Evolutionary conservation across 2,113 vertebrate species (phyloP).

Genomic region (Drymodes brunneopygia): DNA sequence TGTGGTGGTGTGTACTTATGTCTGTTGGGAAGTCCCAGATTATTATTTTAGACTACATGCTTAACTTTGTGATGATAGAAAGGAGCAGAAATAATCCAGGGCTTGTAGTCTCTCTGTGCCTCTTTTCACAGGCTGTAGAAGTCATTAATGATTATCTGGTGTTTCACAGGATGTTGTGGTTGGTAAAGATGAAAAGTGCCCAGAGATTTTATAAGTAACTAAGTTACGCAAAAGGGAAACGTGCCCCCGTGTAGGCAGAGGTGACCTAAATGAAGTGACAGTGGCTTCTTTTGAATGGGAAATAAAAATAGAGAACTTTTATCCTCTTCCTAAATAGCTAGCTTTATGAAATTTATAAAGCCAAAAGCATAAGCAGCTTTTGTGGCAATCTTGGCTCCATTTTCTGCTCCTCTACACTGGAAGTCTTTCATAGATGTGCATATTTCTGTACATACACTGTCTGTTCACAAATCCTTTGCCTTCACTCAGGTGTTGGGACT

Average conservation of each 20-base stretch:
- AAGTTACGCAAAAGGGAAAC: not conserved
- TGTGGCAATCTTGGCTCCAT: not conserved
- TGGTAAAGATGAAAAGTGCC: not conserved
- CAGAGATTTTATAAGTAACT: not conserved
- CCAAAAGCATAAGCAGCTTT: not conserved
- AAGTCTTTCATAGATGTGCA: not conserved
- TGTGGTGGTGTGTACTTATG: not conserved
- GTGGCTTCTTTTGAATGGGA: not conserved
- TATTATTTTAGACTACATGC: not conserved
- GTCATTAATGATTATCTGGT: not conserved
- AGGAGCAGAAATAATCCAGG: not conserved
- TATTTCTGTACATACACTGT: not conserved
- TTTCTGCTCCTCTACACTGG: not conserved
- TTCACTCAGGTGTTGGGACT: not conserved
- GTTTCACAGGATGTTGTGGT: slow-evolving; percentile 15
- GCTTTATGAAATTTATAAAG: not conserved
- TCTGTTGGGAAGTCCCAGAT: not conserved
- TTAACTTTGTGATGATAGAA: not conserved
- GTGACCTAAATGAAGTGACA: not conserved
- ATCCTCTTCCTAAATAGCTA: not conserved
- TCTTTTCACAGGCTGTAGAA: not conserved
- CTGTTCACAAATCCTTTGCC: not conserved
- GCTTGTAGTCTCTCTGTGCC: not conserved
- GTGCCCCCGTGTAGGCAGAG: not conserved
- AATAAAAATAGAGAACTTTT: not conserved